Conservation (phyloP, 1,140 invertebrate genomes). For the Zaprionus vittiger region DNA sequence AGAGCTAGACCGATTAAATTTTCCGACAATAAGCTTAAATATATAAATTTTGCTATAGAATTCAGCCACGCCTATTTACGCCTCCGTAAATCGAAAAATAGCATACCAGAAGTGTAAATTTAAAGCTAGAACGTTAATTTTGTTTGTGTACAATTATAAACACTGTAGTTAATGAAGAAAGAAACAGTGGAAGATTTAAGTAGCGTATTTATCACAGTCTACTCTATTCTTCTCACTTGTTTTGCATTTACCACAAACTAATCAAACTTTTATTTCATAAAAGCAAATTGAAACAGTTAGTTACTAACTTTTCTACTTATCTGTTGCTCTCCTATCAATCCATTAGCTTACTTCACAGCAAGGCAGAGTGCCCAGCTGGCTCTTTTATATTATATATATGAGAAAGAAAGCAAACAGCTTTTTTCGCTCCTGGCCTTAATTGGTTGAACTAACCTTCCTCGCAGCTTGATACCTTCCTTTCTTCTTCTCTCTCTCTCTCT, state of each 20-base stretch:
- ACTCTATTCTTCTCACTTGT: background rate
- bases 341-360: background rate
- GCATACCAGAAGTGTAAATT: too few relatives aligned
- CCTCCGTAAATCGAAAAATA: background rate
- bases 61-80: background rate
- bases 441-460: background rate
- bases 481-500: background rate
- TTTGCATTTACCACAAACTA: too few relatives aligned
- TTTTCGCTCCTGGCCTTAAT: background rate
- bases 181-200: too few relatives aligned
- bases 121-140: too few relatives aligned
- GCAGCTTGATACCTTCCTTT: background rate
- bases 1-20: background rate
- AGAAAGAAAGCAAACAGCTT: background rate
- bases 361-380: background rate
- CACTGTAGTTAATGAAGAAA: too few relatives aligned
- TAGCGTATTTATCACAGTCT: background rate
- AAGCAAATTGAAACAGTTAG: too few relatives aligned
- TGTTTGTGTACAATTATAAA: too few relatives aligned
- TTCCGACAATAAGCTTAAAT: background rate
- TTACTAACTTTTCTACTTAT: background rate
- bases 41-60: background rate
- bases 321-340: background rate
- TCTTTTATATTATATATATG: background rate
- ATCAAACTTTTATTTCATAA: too few relatives aligned